Conservation (phyloP, 2,113 vertebrate species). For the Vulpes vulpes region DNA sequence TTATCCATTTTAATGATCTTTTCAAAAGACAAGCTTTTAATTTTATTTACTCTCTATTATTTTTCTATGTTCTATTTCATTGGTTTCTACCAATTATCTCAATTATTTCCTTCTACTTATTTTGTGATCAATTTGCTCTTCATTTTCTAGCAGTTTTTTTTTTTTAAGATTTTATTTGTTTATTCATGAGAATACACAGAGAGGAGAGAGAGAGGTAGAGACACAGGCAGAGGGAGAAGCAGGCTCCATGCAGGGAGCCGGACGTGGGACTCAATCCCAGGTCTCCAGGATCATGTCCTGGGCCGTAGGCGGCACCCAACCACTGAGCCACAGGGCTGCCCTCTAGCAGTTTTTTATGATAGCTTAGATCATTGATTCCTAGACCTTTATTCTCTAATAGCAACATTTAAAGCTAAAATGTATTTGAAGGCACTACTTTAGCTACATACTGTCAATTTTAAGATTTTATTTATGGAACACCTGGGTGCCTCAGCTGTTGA, state of each 20-base stretch:
- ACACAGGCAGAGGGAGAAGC: too few species aligned
- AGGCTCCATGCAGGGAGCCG: too few species aligned
- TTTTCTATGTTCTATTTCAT: not conserved
- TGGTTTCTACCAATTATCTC: not conserved
- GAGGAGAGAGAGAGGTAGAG: too few species aligned
- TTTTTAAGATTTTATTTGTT: too few species aligned
- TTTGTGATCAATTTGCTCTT: not conserved
- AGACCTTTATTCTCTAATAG: not conserved
- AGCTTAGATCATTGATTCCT: not conserved
- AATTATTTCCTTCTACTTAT: not conserved
- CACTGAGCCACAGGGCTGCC: too few species aligned
- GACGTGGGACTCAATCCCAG: too few species aligned
- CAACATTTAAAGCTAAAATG: slow-evolving; percentile 18
- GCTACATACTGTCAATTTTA: not conserved
- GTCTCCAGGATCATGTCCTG: too few species aligned
- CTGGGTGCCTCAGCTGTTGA: too few species aligned
- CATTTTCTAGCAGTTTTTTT: not conserved
- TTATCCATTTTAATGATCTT: slow-evolving; percentile 23
- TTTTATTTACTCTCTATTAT: not conserved
- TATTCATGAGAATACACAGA: too few species aligned
- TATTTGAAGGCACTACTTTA: not conserved
- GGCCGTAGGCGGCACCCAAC: too few species aligned
- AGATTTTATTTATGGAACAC: too few species aligned
- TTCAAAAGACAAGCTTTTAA: not conserved
- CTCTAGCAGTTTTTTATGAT: not conserved